Evolutionary conservation across 2,797 vertebrate genomes (phyloP).

Genomic region (Pipistrellus pipistrellus): DNA sequence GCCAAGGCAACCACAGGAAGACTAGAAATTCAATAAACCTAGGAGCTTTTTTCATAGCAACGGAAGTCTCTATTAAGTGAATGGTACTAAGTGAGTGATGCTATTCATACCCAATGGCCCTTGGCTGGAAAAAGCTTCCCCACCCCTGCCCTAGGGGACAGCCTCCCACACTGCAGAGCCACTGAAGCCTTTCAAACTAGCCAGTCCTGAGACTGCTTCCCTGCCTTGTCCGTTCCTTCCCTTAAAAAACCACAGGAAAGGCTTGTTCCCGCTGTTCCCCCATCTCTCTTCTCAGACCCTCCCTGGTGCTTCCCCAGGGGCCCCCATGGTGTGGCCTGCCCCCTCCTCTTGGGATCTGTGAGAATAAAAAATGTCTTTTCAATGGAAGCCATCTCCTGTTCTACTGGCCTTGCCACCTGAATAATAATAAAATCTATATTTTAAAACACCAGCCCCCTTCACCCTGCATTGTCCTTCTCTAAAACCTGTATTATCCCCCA

Average conservation of each 20-base stretch:
- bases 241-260: neutral
- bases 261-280: too few relatives aligned
- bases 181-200: neutral
- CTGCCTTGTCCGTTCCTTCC: neutral
- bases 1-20: too few relatives aligned
- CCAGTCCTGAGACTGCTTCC: neutral
- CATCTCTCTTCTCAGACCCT: neutral
- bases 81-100: too few relatives aligned
- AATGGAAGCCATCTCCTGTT: neutral
- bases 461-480: neutral
- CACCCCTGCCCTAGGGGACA: neutral
- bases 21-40: too few relatives aligned
- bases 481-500: neutral
- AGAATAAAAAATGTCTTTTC: neutral
- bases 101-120: too few relatives aligned
- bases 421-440: neutral
- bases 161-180: neutral
- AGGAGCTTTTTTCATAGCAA: too few relatives aligned
- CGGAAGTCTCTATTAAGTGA: too few relatives aligned
- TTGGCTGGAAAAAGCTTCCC: too few relatives aligned
- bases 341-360: neutral
- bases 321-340: rapidly evolving
- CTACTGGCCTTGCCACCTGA: neutral
- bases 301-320: neutral
- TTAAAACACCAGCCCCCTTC: neutral